Evolutionary conservation across 1,140 invertebrate genomes (phyloP).

Genomic region (Dreissena polymorpha): DNA sequence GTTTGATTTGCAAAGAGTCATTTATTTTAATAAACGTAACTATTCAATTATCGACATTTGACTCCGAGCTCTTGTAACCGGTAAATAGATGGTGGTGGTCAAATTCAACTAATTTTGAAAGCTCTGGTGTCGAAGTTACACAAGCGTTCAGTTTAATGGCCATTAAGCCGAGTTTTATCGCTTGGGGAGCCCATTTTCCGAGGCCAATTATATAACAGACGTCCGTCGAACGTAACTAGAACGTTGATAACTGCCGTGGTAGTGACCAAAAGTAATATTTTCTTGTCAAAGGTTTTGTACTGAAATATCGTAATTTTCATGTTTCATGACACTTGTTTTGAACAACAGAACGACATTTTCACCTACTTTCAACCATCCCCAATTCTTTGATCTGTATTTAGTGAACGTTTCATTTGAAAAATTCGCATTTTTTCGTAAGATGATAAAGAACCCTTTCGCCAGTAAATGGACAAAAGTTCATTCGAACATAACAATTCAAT

Average conservation of each 20-base stretch:
- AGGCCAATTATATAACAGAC: conserved; percentile 38
- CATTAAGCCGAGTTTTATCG: conserved; percentile 50
- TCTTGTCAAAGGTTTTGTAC: conserved; percentile 38
- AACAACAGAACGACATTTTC: too few relatives aligned
- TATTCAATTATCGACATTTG: not conserved
- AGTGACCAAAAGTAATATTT: conserved; percentile 49
- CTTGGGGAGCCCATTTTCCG: conserved; percentile 35
- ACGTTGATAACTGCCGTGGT: conserved; percentile 36
- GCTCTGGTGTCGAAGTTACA: conserved; percentile 17
- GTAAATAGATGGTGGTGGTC: too few relatives aligned
- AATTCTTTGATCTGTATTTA: too few relatives aligned
- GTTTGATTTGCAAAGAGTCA: too few relatives aligned
- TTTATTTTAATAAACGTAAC: too few relatives aligned
- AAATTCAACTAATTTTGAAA: not conserved
- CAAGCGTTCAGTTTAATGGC: conserved; percentile 38
- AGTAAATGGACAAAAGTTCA: too few relatives aligned
- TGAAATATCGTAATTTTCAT: conserved; percentile 54
- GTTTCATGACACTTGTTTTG: conserved; percentile 4
- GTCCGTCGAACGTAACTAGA: conserved; percentile 35
- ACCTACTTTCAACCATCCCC: too few relatives aligned
- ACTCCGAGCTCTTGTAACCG: too few relatives aligned
- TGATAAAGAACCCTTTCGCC: too few relatives aligned
- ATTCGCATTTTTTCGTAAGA: too few relatives aligned
- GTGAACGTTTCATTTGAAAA: too few relatives aligned
- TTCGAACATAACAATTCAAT: too few relatives aligned